A percentile compares a stretch with the other conserved stretches of the same genome.
These are phyloP conservation scores for Morpho achilles DNA, from an alignment of 2,888 invertebrate genomes.

Conservation along the genomic window DNA sequence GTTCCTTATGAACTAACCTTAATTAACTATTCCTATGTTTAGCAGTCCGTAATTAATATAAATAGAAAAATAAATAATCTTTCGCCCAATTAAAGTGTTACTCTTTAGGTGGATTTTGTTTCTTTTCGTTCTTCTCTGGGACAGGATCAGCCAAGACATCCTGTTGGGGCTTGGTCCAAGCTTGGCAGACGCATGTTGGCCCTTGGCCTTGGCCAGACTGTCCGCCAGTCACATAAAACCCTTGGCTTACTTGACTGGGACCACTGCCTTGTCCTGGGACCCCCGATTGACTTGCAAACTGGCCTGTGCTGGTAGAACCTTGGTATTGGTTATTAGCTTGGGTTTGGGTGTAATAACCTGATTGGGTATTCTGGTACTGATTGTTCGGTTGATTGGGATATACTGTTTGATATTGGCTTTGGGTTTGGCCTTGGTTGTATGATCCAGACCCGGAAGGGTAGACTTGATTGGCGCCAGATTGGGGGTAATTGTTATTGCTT, in stretches of 20 bases:
- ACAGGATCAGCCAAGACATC: slow-evolving; percentile 31
- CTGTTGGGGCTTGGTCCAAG: slow-evolving; percentile 53
- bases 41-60: not conserved
- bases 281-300: slow-evolving; percentile 15
- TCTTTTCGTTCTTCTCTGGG: slow-evolving; percentile 37
- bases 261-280: slow-evolving; percentile 15
- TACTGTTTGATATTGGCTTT: slow-evolving; percentile 16
- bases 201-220: slow-evolving; percentile 41
- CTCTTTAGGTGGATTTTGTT: slow-evolving; percentile 23
- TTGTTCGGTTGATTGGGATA: slow-evolving; percentile 20
- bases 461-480: slow-evolving; percentile 14
- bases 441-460: slow-evolving; percentile 15
- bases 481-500: slow-evolving; percentile 3
- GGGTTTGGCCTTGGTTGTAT: slow-evolving; percentile 17
- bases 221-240: slow-evolving; percentile 43
- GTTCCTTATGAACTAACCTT: no score
- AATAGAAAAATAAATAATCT: slow-evolving; percentile 4
- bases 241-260: slow-evolving; percentile 32
- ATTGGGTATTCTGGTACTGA: slow-evolving; percentile 23
- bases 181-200: slow-evolving; percentile 64
- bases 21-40: no score
- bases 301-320: slow-evolving; percentile 18
- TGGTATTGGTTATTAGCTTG: slow-evolving; percentile 30
- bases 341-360: slow-evolving; percentile 17
- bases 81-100: not conserved